Base-by-base conservation (phyloP, 2,888 invertebrate genomes). In the Cerceris ruficornis region DNA sequence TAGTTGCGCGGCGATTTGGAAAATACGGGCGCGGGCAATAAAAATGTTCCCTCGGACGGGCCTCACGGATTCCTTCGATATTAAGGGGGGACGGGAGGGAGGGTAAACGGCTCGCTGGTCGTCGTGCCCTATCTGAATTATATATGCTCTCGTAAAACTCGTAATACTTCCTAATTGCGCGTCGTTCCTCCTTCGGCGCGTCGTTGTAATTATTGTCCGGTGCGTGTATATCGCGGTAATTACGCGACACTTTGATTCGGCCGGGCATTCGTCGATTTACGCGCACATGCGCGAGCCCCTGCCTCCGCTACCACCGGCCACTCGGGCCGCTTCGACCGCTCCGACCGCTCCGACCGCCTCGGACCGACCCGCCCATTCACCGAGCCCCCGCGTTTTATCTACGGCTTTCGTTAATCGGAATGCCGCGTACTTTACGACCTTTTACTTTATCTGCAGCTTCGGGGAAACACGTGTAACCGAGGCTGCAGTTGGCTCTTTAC, bases 71-170 rank as follows among this genome's bases (percentile, higher is more conserved):
- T 17, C 7, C 11, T 7, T 55, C 55, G 55, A 9, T 1, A 11
- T 1, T 11, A 11, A 50, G n/a, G 50, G 7, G n/a, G 5, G 1
- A n/a, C 50, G 50, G 9, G n/a, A 28, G 28, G 28, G 4, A 9
- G n/a, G 39, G n/a, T 46, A 49, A 69, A 52, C 59, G 59, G 46
- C 46, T 67, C 70, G 43, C 67, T 67, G 43, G 60, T 6, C 61
- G 17, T 58, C 69, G 77, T 62, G 71, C 69, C 76, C 69, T 82
- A 73, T 82, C 73, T 70, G 76, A 68, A 77, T 81, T 81, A 77
- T 80, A 81, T 80, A 74, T 68, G 80, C 70, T 69, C 81, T 77
- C 81, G 81, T 81, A 81, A 81, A 81, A 74, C 73, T 77, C 71
- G 81, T 70, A 73, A 81, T 81, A 77, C 73, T 73, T 70, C 73